phyloP scores from a whole-genome alignment of 2,113 vertebrate species.

The Polypterus bichir region DNA sequence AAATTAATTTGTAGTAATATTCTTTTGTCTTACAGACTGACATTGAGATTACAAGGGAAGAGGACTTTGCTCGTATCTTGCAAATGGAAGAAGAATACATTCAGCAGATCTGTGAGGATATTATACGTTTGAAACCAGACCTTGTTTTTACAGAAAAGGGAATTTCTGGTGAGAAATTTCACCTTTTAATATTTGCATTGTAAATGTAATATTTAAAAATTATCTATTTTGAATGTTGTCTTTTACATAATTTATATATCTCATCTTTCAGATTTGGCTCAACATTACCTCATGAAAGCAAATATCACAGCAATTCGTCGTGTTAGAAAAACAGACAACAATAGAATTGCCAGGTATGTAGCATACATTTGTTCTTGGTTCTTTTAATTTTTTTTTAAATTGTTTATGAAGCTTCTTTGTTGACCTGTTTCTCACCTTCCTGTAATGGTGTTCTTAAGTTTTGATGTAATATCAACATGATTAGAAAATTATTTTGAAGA shows the following conservation, averaged over 20 bases:
- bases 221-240: neutral
- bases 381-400: too few relatives aligned
- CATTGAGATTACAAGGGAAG: slow-evolving; percentile 89
- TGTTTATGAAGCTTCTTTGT: too few relatives aligned
- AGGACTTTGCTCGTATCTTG: slow-evolving; percentile 87
- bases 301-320: slow-evolving; percentile 87
- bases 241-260: neutral
- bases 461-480: too few relatives aligned
- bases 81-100: slow-evolving; percentile 95
- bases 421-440: too few relatives aligned
- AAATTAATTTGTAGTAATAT: neutral
- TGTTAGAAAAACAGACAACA: slow-evolving; percentile 89
- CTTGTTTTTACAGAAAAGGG: slow-evolving; percentile 91
- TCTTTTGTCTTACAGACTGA: slow-evolving; percentile 58
- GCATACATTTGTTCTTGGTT: too few relatives aligned
- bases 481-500: too few relatives aligned
- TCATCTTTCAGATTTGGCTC: slow-evolving; percentile 72
- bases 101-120: slow-evolving; percentile 88
- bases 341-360: slow-evolving; percentile 77
- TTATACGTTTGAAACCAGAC: slow-evolving; percentile 81
- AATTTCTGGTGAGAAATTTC: slow-evolving; percentile 61
- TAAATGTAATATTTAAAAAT: neutral
- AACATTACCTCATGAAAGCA: slow-evolving; percentile 89
- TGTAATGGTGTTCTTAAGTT: too few relatives aligned
- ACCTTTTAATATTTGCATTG: neutral